Evolutionary conservation across 2,888 invertebrate genomes (phyloP).

Genomic region (Celastrina argiolus): DNA sequence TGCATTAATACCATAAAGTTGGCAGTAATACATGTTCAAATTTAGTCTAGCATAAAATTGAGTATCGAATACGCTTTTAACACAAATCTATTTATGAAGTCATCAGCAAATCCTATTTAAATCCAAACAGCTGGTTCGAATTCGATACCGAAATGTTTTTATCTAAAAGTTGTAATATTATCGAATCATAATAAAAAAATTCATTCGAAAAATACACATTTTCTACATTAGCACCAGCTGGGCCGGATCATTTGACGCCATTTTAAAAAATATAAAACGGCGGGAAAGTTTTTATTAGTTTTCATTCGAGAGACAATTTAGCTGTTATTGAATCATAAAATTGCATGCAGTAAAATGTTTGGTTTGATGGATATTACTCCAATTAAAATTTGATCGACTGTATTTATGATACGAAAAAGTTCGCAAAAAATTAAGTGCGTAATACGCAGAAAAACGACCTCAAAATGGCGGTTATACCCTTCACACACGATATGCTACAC

Average conservation of each 20-base stretch:
- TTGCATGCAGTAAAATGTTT: background rate
- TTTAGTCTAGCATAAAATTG: background rate
- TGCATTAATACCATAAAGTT: too few relatives aligned
- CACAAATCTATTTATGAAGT: conserved; percentile 2
- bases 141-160: background rate
- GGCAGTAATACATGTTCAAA: too few relatives aligned
- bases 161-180: conserved; percentile 9
- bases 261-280: conserved; percentile 6
- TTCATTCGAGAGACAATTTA: conserved; percentile 9
- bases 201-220: conserved; percentile 14
- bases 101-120: conserved; percentile 3
- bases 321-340: conserved; percentile 16
- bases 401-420: background rate
- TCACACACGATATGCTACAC: too few relatives aligned
- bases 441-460: background rate
- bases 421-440: background rate
- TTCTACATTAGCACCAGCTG: conserved; percentile 15
- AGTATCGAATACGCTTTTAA: background rate
- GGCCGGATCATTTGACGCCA: background rate
- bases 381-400: background rate
- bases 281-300: conserved; percentile 1
- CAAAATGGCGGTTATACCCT: background rate
- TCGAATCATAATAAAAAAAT: background rate
- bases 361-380: background rate
- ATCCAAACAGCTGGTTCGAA: background rate